Evolutionary conservation across 2,797 vertebrate genomes (phyloP).

Genomic region (Poeciliopsis gracilis): DNA sequence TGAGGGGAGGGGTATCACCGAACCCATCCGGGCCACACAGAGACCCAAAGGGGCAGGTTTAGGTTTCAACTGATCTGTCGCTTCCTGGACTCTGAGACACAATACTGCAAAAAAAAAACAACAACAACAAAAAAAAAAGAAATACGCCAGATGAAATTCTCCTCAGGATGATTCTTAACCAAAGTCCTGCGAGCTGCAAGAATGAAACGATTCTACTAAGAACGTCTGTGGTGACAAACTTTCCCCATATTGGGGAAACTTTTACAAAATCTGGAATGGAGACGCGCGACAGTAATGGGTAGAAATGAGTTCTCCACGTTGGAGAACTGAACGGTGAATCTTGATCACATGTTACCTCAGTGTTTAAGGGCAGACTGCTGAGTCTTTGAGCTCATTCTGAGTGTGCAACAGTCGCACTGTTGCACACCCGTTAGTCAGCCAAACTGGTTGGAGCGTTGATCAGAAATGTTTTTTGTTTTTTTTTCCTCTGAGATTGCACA

Average conservation of each 20-base stretch:
- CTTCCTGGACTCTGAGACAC: slow-evolving; percentile 20
- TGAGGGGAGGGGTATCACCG: slow-evolving; percentile 92
- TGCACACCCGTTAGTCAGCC: slow-evolving; percentile 15
- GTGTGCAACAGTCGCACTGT: too few relatives aligned
- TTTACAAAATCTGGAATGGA: slow-evolving; percentile 19
- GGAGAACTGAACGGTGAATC: slow-evolving; percentile 48
- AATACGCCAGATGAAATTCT: slow-evolving; percentile 27
- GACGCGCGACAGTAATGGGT: slow-evolving; percentile 11
- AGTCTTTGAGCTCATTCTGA: slow-evolving; percentile 13
- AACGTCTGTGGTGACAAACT: slow-evolving; percentile 46
- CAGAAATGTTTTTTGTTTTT: slow-evolving; percentile 22
- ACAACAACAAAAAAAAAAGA: neutral
- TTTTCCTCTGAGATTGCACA: slow-evolving; percentile 50
- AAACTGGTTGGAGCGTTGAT: slow-evolving; percentile 21
- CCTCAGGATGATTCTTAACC: slow-evolving; percentile 28
- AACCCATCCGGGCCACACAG: slow-evolving; percentile 90
- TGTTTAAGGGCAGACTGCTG: slow-evolving; percentile 21
- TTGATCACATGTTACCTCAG: slow-evolving; percentile 61
- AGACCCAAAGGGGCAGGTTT: slow-evolving; percentile 83
- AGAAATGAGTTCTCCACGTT: slow-evolving; percentile 53
- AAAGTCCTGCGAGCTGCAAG: slow-evolving; percentile 27
- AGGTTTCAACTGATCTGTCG: slow-evolving; percentile 78
- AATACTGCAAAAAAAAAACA: neutral
- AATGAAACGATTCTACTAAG: slow-evolving; percentile 21
- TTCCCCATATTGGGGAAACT: slow-evolving; percentile 79